Conservation (phyloP, 2,888 invertebrate genomes). For the Teinopalpus imperialis region DNA sequence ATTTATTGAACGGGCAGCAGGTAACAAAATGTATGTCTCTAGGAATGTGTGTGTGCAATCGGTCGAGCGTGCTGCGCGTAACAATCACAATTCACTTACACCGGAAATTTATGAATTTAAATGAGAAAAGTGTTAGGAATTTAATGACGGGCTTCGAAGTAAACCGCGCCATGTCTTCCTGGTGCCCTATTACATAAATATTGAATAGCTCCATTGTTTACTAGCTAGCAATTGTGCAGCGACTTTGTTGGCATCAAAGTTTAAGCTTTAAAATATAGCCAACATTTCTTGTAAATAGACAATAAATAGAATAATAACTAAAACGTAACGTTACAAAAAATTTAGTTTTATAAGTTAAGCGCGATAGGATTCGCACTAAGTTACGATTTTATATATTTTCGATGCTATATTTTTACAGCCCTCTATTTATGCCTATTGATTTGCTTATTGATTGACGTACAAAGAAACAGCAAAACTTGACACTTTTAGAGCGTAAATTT, state of each 20-base stretch:
- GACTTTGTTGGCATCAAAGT: slow-evolving; percentile 42
- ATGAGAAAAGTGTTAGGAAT: slow-evolving; percentile 80
- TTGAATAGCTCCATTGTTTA: slow-evolving; percentile 63
- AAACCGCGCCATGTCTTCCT: slow-evolving; percentile 55
- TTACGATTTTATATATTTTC: too few relatives aligned
- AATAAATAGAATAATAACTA: too few relatives aligned
- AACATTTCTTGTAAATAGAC: too few relatives aligned
- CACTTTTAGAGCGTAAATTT: too few relatives aligned
- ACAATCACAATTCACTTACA: slow-evolving; percentile 64
- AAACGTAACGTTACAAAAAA: too few relatives aligned
- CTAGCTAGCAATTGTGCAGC: slow-evolving; percentile 42
- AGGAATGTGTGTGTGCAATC: slow-evolving; percentile 61
- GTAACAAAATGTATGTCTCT: slow-evolving; percentile 45
- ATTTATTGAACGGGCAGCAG: slow-evolving; percentile 31
- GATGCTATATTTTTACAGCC: too few relatives aligned
- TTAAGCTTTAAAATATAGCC: slow-evolving; percentile 29
- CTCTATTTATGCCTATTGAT: too few relatives aligned
- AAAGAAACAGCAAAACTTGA: too few relatives aligned
- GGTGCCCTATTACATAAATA: slow-evolving; percentile 59
- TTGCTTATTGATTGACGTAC: too few relatives aligned
- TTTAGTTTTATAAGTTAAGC: too few relatives aligned
- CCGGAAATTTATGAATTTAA: slow-evolving; percentile 82
- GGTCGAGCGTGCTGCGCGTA: slow-evolving; percentile 67
- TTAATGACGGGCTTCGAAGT: slow-evolving; percentile 71
- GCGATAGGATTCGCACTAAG: too few relatives aligned